Base-by-base conservation (phyloP, 2,888 invertebrate species). In the Campopleginae sp. region DNA sequence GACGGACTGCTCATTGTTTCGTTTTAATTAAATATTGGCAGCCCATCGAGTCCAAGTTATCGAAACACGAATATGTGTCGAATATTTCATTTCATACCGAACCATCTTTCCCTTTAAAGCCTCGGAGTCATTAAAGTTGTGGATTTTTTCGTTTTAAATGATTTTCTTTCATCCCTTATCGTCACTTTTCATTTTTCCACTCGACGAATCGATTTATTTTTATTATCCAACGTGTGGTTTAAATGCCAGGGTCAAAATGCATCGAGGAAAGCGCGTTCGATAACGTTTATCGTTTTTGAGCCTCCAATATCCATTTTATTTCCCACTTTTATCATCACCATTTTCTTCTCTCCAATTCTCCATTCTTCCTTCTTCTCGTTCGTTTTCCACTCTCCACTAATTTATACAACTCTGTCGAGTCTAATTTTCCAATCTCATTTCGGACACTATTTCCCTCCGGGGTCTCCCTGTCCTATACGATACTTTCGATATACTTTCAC, bases 371-470 rank as follows among this genome's bases (percentile, higher is more conserved):
- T 58, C 27, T 68, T 68, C 14, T 12, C 44, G 54, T 33, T 75
- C 72, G 6, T 68, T 48, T 54, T 70, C 68, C 68, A 61, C 79
- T 63, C 78, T 38, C 61, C 63, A 48, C 71, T 85, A 82, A 85
- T 85, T 79, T 82, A 79, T 82, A 82, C 79, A 58, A 75, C 71
- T 76, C 65, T 31, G 66, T 78, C 75, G 81, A 76, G 65, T 58
- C 48, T 66, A 82, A 82, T 85, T 82, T 85, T 80, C 80, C 75
- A 82, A 85, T 48, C 82, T 82, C 76, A 82, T 85, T 82, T 76
- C 46, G 17, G 79, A 19, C 75, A 75, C 70, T 74, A 68, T 74
- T 79, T 83, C 61, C 23, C 27, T 58, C 61, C 54, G n/a, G 63
- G 19, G 68, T 58, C 19, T 12, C 17, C 14, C 48, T 17, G n/a